These are phyloP conservation scores for Heliconius hortense DNA, from an alignment of 2,888 invertebrate species.

Conservation along the genomic window DNA sequence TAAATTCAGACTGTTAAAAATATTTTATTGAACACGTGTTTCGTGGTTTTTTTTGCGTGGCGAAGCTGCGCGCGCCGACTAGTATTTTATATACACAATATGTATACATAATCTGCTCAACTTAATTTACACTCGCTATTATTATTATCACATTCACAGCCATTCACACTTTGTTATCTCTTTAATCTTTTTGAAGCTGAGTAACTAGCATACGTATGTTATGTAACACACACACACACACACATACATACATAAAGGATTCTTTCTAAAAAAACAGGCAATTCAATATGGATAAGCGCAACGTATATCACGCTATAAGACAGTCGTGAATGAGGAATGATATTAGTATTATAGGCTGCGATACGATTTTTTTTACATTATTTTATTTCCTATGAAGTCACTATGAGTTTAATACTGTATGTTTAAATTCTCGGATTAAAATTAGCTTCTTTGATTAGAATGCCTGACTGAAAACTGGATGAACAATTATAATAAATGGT, in stretches of 20 bases:
- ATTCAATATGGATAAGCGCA: conserved; percentile 47
- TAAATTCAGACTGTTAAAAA: no score
- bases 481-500: no score
- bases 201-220: conserved; percentile 2
- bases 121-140: not conserved
- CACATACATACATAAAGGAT: not conserved
- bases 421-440: no score
- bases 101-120: not conserved
- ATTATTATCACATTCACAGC: not conserved
- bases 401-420: not conserved
- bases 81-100: no score
- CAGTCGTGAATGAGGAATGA: conserved; percentile 53
- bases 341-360: conserved; percentile 42
- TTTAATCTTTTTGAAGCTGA: conserved; percentile 19
- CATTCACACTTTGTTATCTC: not conserved
- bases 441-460: no score
- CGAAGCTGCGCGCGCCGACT: no score
- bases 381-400: not conserved
- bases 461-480: no score
- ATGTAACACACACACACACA: not conserved
- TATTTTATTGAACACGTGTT: no score
- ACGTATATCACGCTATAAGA: conserved; percentile 51
- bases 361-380: conserved; percentile 29
- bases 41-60: no score
- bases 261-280: conserved; percentile 44